These are phyloP conservation scores for Holocentrus rufus DNA, from an alignment of 2,797 vertebrate species.

Conservation along the genomic window DNA sequence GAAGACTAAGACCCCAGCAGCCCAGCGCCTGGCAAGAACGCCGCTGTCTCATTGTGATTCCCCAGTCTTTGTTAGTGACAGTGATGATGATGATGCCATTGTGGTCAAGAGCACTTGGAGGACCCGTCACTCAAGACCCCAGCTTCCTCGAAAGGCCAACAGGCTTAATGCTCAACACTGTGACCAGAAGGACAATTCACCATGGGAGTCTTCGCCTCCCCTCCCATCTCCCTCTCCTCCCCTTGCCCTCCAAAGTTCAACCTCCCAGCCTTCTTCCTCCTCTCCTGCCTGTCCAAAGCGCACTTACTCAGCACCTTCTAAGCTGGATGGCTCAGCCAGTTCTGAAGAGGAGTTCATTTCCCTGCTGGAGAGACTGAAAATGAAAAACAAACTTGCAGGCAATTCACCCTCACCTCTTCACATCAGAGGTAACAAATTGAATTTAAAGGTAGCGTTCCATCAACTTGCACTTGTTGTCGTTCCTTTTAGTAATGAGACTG, in stretches of 20 bases:
- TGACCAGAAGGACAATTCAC: conserved; percentile 25
- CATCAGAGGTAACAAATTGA: conserved; percentile 51
- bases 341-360: conserved; percentile 88
- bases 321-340: conserved; percentile 69
- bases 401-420: conserved; percentile 52
- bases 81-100: conserved; percentile 78
- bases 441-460: not conserved
- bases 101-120: conserved; percentile 81
- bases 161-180: not conserved
- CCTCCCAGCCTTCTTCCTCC: conserved; percentile 11
- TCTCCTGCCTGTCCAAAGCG: conserved; percentile 48
- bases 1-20: conserved; percentile 59
- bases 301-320: conserved; percentile 57
- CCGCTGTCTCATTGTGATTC: conserved; percentile 68
- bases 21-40: conserved; percentile 44
- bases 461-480: not conserved
- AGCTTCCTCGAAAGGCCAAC: conserved; percentile 23
- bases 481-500: not conserved
- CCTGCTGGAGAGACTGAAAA: conserved; percentile 85
- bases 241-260: conserved; percentile 1
- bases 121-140: conserved; percentile 63
- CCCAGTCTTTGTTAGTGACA: conserved; percentile 81
- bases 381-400: conserved; percentile 66
- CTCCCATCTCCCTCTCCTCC: conserved; percentile 23
- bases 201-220: conserved; percentile 12